Conservation (phyloP, 1,140 invertebrate genomes). For the Plutomurus gul region DNA sequence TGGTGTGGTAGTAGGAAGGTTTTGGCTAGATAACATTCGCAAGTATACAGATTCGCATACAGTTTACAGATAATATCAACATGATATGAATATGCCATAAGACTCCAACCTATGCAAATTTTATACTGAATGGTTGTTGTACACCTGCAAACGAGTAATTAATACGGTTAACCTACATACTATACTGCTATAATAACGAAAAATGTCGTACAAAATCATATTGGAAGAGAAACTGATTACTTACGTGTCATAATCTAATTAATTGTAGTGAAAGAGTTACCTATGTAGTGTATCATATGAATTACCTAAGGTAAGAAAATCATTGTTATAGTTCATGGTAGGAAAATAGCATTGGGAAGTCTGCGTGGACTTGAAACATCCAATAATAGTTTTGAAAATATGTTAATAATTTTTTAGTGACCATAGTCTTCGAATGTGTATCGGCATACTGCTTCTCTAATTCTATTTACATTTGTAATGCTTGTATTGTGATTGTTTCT, state of each 20-base stretch:
- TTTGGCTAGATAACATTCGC: not conserved
- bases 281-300: too few species aligned
- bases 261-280: not conserved
- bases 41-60: not conserved
- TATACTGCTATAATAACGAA: not conserved
- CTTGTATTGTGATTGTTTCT: too few species aligned
- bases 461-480: too few species aligned
- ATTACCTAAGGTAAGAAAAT: too few species aligned
- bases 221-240: not conserved
- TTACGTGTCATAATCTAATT: not conserved
- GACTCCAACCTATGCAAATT: conserved; percentile 17
- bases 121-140: conserved; percentile 10
- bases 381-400: too few species aligned
- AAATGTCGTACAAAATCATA: not conserved
- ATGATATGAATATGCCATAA: conserved; percentile 1
- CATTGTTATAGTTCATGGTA: too few species aligned
- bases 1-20: not conserved
- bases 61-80: not conserved
- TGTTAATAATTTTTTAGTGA: too few species aligned
- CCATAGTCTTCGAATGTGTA: too few species aligned
- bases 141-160: not conserved
- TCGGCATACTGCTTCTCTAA: too few species aligned
- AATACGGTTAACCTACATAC: not conserved
- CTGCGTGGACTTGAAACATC: too few species aligned
- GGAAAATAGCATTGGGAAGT: too few species aligned